Conservation (phyloP, 2,113 vertebrate genomes). For the Trochalopteron elliotii region DNA sequence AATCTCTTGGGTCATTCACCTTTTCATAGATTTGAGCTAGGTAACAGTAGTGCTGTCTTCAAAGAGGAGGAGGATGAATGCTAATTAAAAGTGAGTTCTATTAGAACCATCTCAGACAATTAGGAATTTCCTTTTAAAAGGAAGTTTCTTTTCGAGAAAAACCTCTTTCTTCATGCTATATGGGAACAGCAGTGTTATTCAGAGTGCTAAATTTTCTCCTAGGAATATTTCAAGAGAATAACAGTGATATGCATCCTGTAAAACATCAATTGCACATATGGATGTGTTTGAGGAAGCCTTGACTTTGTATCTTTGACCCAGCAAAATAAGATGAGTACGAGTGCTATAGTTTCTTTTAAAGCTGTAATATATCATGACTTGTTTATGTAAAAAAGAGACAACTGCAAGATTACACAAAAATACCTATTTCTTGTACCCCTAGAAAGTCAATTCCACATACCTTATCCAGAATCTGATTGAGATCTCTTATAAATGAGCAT, state of each 20-base stretch:
- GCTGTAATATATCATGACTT: not conserved
- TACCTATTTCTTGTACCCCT: not conserved
- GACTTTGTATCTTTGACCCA: not conserved
- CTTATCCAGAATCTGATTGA: not conserved
- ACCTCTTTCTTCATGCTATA: not conserved
- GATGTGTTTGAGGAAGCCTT: constrained; percentile 11
- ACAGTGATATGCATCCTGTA: not conserved
- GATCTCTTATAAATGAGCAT: not conserved
- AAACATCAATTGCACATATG: not conserved
- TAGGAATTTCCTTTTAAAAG: not conserved
- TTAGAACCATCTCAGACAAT: not conserved
- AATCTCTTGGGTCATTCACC: not conserved
- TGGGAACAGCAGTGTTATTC: not conserved
- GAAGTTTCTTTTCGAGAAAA: not conserved
- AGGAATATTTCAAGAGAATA: constrained; percentile 18
- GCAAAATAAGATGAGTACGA: not conserved
- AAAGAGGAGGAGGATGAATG: not conserved
- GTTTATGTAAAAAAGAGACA: not conserved
- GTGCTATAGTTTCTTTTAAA: not conserved
- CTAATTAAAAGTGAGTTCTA: not conserved
- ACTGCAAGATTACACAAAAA: not conserved
- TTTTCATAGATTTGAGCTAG: not conserved
- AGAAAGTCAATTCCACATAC: not conserved
- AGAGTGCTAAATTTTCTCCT: not conserved
- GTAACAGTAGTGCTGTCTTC: not conserved